Evolutionary conservation across 2,888 invertebrate genomes (phyloP), one percentile per base, ranked within the genome.

Genomic region (Cecidostiba fungosa): DNA sequence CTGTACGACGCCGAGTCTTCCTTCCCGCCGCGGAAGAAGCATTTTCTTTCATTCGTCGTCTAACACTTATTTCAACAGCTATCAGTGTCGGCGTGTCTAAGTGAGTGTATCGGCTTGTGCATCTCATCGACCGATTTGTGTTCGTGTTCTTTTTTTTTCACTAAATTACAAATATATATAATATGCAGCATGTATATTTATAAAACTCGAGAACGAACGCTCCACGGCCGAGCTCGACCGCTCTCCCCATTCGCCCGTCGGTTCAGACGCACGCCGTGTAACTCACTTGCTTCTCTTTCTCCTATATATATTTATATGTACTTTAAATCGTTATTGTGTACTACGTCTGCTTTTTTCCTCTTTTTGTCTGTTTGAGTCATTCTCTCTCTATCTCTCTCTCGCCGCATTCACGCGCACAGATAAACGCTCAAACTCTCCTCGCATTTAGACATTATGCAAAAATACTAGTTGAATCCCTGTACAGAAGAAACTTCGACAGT

Each of bases 401-500:
- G 69, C 78, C 62, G 36, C 54, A 59, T 59, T 59, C 23, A n/a
- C 54, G 23, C 54, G 19, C 54, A 6, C 54, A 59, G n/a, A n/a
- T 23, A 59, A 59, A 59, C 54, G n/a, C 54, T 59, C 54, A 59
- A 59, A 59, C 77, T 85, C 26, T 85, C 74, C 77, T 86, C 73
- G 73, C 73, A 73, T 87, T 69, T 77, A 83, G 32, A 84, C 84
- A 85, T 91, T 92, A 92, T 92, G 92, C 91, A 93, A 92, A 92
- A 93, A 93, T 92, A 92, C 92, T 93, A 92, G 90, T 91, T 92
- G 90, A 91, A 92, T 93, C 91, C 92, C 92, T 92, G 91, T 92
- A 92, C 92, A 92, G 89, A 91, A 91, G 90, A 91, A 91, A 90
- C 90, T 90, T 74, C 88, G 89, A 89, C 89, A 47, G 89, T 85